These are phyloP conservation scores for Anthopleura sola DNA, from an alignment of 64 coral and sea anemone species.

Conservation along the genomic window DNA sequence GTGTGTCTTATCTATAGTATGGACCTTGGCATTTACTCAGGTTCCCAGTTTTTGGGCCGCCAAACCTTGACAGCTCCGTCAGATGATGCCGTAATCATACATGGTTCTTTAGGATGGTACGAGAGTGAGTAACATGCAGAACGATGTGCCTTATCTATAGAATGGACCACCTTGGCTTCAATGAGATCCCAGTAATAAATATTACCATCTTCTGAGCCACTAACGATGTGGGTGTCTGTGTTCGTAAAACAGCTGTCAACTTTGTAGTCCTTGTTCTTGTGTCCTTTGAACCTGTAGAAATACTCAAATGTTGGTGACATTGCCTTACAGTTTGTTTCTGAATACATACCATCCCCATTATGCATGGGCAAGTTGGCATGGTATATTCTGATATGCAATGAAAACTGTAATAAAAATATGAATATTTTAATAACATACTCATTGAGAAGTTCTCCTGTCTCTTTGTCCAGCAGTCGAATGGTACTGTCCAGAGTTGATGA, in stretches of 20 bases:
- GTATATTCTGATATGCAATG: no score
- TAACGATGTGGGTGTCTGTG: conserved; percentile 77
- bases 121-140: conserved; percentile 69
- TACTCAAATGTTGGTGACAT: neutral
- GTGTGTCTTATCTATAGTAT: conserved; percentile 58
- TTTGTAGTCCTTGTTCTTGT: conserved; percentile 91
- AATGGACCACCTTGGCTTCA: conserved; percentile 79
- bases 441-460: conserved; percentile 89
- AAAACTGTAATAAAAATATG: no score
- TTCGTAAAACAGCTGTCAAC: conserved; percentile 87
- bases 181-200: conserved; percentile 92
- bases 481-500: conserved; percentile 82
- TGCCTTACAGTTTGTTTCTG: no score
- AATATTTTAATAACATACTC: conserved; percentile 52
- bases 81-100: conserved; percentile 81
- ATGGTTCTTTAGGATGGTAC: conserved; percentile 73
- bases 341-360: no score
- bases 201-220: conserved; percentile 88
- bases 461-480: conserved; percentile 86
- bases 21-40: conserved; percentile 29
- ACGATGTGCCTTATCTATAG: conserved; percentile 63
- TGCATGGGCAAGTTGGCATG: no score
- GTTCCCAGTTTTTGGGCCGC: conserved; percentile 54
- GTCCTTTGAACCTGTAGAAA: conserved; percentile 78
- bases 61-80: conserved; percentile 94